These are phyloP conservation scores for Balaeniceps rex DNA, from an alignment of 2,113 vertebrate species.

Conservation along the genomic window DNA sequence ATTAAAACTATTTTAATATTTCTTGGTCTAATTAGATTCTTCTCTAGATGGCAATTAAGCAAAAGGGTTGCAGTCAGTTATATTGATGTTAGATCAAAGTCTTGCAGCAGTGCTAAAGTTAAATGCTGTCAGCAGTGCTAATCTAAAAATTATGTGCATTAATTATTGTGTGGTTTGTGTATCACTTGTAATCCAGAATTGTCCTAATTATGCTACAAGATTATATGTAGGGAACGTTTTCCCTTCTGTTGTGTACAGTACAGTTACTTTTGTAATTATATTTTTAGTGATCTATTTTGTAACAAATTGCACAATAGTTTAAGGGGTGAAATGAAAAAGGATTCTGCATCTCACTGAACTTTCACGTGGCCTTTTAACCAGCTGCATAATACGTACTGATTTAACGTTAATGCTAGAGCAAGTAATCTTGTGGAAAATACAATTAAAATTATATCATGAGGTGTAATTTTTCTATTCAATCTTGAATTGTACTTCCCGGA, in stretches of 20 bases:
- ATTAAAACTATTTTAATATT: conserved; percentile 54
- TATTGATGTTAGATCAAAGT: conserved; percentile 33
- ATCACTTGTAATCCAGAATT: neutral
- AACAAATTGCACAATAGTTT: neutral
- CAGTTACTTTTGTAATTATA: neutral
- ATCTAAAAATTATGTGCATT: neutral
- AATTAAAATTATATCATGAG: neutral
- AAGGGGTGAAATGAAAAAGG: neutral
- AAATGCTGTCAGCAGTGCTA: conserved; percentile 1
- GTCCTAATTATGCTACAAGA: neutral
- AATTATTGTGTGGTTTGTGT: neutral
- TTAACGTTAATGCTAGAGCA: neutral
- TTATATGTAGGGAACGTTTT: neutral
- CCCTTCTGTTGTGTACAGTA: neutral
- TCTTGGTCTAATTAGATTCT: conserved; percentile 38
- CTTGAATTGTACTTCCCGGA: neutral
- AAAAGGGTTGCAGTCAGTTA: neutral
- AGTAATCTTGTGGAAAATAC: neutral
- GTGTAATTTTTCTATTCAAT: neutral
- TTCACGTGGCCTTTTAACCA: neutral
- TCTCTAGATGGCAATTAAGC: conserved; percentile 27
- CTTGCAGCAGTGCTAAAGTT: neutral
- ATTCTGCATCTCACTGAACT: neutral
- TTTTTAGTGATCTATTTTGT: neutral
- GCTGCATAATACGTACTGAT: neutral